Evolutionary conservation across 2,888 invertebrate genomes (phyloP), one percentile per base, ranked within the genome.

Genomic region (Heliconius hortense): DNA sequence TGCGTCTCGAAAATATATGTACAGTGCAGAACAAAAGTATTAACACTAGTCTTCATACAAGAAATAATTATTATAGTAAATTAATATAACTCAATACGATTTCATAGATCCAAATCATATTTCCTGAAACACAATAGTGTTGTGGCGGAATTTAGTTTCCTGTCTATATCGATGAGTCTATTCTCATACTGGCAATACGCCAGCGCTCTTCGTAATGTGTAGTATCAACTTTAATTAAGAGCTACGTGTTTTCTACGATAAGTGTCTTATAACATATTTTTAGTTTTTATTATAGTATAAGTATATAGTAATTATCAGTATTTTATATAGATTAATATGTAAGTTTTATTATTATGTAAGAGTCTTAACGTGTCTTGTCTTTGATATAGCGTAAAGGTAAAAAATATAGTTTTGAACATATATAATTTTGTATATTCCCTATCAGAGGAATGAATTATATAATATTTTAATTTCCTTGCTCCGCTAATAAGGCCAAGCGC

Each of bases 111-210:
- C 73, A 31, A 76, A 64, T 75, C 67, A 76, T 66, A 79, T 80
- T 86, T 84, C 84, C 86, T 82, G 88, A 82, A 85, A 88, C 80
- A 79, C 81, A 85, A 88, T 89, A 89, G 87, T 87, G 89, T 86
- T 87, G 89, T 86, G 82, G 84, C 82, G 81, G 78, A 79, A 78
- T 81, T 81, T 80, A 80, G 80, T 81, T 85, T 87, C 85, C 86
- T 86, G 84, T 83, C 82, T 80, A 82, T 86, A 85, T 89, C 89
- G 88, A 89, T 89, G 88, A 82, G 81, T 84, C 86, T 88, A 88
- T 88, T 88, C 83, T 66, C 73, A 77, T 78, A 76, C 81, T 89
- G 89, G 89, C 86, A 43, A n/a, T n/a, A 7, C 28, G 85, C 89
- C 89, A 89, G 81, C 64, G 70, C 74, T 76, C 77, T 77, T 78